phyloP scores from a whole-genome alignment of 2,113 vertebrate genomes.

The Corvus cornix region DNA sequence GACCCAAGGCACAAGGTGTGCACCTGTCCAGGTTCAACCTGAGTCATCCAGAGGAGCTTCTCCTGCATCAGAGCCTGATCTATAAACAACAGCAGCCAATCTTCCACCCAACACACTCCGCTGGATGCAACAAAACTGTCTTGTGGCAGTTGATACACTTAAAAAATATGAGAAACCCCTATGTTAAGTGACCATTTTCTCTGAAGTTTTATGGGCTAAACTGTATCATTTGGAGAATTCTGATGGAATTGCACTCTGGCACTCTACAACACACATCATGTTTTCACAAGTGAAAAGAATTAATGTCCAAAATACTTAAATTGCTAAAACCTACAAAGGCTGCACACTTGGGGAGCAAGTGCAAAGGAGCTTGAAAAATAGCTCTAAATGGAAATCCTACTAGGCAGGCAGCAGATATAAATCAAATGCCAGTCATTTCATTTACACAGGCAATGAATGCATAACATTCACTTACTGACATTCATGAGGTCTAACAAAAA shows the following conservation, averaged over 20 bases:
- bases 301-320: neutral
- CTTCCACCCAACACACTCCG: neutral
- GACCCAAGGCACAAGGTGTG: neutral
- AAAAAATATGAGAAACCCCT: neutral
- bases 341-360: neutral
- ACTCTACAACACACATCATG: neutral
- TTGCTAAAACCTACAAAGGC: neutral
- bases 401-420: neutral
- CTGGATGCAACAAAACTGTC: neutral
- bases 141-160: neutral
- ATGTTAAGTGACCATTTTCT: neutral
- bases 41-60: neutral
- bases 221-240: neutral
- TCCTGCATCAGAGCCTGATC: neutral
- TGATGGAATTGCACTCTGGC: neutral
- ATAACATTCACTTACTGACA: neutral
- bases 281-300: slow-evolving; percentile 68
- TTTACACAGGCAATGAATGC: neutral
- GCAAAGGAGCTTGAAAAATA: neutral
- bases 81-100: neutral
- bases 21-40: neutral
- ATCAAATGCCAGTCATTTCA: slow-evolving; percentile 21
- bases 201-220: neutral
- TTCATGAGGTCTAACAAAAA: neutral
- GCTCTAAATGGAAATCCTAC: neutral